Conservation (phyloP, 2,888 invertebrate genomes). For the Athripsodes cinereus region DNA sequence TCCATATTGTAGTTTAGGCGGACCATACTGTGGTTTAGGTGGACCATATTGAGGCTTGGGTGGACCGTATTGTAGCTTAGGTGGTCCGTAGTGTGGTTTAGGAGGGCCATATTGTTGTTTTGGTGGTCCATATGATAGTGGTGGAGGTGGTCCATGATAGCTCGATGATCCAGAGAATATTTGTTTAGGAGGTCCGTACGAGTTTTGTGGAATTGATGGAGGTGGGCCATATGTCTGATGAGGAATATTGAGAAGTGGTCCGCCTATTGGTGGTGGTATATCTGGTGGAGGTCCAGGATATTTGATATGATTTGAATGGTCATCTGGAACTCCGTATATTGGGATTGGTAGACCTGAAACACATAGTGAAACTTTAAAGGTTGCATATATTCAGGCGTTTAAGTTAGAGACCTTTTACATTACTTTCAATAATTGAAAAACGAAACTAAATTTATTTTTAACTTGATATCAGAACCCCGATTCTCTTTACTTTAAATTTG, state of each 20-base stretch:
- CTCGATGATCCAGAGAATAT: slow-evolving; percentile 26
- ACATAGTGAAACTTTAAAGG: slow-evolving; percentile 15
- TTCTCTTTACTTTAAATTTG: too few species aligned
- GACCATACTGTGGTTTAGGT: slow-evolving; percentile 35
- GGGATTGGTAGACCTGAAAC: slow-evolving; percentile 51
- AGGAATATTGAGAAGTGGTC: slow-evolving; percentile 33
- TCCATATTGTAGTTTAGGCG: slow-evolving; percentile 25
- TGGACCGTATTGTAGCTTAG: slow-evolving; percentile 28
- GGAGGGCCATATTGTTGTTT: slow-evolving; percentile 40
- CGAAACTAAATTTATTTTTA: too few species aligned
- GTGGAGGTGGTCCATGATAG: slow-evolving; percentile 51
- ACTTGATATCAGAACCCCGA: too few species aligned
- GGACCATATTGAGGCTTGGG: slow-evolving; percentile 43
- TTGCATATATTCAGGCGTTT: neutral
- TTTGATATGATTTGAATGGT: slow-evolving; percentile 37
- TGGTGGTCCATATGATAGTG: slow-evolving; percentile 36
- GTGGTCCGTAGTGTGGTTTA: slow-evolving; percentile 31
- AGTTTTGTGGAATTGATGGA: slow-evolving; percentile 30
- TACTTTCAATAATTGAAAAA: neutral
- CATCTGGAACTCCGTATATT: slow-evolving; percentile 54
- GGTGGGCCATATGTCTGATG: slow-evolving; percentile 46
- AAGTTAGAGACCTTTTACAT: neutral
- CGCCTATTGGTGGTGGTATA: slow-evolving; percentile 37
- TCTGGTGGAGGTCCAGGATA: slow-evolving; percentile 45
- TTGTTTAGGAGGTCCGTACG: slow-evolving; percentile 20